These are phyloP conservation scores for Lateolabrax maculatus DNA, from an alignment of 2,797 vertebrate species.

Conservation along the genomic window DNA sequence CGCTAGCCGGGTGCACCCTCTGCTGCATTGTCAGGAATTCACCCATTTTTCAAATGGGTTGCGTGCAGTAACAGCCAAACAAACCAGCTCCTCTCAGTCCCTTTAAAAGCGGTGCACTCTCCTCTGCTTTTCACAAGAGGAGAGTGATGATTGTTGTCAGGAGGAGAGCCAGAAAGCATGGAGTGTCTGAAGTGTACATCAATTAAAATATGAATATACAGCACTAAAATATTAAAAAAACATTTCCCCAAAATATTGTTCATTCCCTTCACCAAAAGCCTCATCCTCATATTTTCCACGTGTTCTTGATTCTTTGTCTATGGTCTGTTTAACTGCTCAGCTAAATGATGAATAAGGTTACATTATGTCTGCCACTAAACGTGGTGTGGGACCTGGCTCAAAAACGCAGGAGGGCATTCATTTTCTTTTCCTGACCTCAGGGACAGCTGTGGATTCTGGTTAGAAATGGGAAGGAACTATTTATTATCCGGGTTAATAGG, in stretches of 20 bases:
- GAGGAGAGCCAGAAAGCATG: not conserved
- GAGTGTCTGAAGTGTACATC: slow-evolving; percentile 6
- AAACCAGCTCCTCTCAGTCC: slow-evolving; percentile 7
- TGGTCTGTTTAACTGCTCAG: too few species aligned
- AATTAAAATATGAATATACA: not conserved
- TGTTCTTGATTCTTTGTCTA: not conserved
- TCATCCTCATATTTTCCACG: not conserved
- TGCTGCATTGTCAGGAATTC: not conserved
- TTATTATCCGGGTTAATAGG: not conserved
- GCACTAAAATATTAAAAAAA: not conserved
- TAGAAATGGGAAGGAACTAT: not conserved
- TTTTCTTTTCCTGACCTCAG: not conserved
- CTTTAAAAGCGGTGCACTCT: slow-evolving; percentile 1
- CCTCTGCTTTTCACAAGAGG: slow-evolving; percentile 5
- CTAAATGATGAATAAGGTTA: slow-evolving; percentile 10
- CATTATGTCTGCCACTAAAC: slow-evolving; percentile 2
- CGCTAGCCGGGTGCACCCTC: not conserved
- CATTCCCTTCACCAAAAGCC: not conserved
- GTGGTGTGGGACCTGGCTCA: not conserved
- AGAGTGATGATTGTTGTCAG: slow-evolving; percentile 10
- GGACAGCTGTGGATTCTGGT: not conserved
- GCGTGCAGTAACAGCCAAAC: not conserved
- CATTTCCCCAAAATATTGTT: not conserved
- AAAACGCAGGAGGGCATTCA: slow-evolving; percentile 7
- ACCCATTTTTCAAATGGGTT: not conserved